These are phyloP conservation scores for Scaptomyza cyrtandrae DNA, from an alignment of 2,888 invertebrate species.

Conservation along the genomic window DNA sequence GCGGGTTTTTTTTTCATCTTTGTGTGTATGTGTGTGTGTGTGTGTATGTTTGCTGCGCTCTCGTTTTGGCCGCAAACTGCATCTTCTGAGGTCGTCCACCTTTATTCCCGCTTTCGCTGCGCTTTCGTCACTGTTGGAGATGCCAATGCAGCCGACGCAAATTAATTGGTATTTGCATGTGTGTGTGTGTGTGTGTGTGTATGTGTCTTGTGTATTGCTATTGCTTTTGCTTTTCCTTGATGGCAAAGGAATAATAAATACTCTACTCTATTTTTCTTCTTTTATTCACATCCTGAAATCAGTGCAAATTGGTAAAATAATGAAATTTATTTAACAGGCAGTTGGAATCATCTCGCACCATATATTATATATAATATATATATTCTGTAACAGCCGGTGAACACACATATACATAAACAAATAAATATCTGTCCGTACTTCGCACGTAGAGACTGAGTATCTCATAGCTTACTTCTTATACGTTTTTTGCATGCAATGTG, in stretches of 20 bases:
- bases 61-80: slow-evolving; percentile 35
- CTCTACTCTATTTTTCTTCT: too few relatives aligned
- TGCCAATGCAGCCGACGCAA: slow-evolving; percentile 26
- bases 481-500: too few relatives aligned
- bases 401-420: too few relatives aligned
- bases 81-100: slow-evolving; percentile 68
- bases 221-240: slow-evolving; percentile 9
- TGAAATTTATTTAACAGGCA: too few relatives aligned
- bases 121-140: slow-evolving; percentile 61
- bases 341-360: too few relatives aligned
- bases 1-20: neutral
- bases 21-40: neutral
- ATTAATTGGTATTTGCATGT: neutral
- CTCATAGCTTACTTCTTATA: neutral
- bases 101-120: slow-evolving; percentile 48
- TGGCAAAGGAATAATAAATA: slow-evolving; percentile 8
- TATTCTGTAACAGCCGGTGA: too few relatives aligned
- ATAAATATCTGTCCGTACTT: too few relatives aligned
- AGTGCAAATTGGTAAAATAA: neutral
- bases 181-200: slow-evolving; percentile 3
- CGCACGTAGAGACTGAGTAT: too few relatives aligned
- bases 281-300: neutral
- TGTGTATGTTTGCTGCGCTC: slow-evolving; percentile 21
- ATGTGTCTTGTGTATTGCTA: slow-evolving; percentile 7
- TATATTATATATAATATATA: too few relatives aligned